phyloP scores from a whole-genome alignment of 2,797 vertebrate species.

The Lateolabrax maculatus region DNA sequence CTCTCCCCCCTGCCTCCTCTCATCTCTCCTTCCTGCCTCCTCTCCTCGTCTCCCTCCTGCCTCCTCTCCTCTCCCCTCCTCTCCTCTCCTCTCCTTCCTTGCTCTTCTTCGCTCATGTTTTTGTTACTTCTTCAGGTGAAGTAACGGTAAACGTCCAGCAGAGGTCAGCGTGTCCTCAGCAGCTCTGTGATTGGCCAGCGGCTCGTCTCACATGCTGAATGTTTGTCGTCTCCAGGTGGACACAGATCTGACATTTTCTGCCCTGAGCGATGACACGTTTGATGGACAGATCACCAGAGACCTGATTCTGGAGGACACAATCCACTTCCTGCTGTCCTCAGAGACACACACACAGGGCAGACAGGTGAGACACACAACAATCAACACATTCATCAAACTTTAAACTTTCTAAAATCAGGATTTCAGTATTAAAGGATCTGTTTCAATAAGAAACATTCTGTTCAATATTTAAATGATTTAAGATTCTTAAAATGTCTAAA shows the following conservation, averaged over 20 bases:
- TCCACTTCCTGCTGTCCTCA: conserved; percentile 86
- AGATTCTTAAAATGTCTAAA: too few species aligned
- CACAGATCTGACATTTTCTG: conserved; percentile 84
- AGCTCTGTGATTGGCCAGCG: background rate
- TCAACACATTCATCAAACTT: too few species aligned
- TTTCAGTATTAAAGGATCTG: too few species aligned
- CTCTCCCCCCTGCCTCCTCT: too few species aligned
- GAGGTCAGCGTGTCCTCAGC: conserved; percentile 55
- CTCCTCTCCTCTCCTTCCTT: background rate
- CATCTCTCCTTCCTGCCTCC: too few species aligned
- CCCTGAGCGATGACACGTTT: conserved; percentile 77
- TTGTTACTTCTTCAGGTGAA: background rate
- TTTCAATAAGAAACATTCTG: too few species aligned
- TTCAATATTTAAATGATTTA: too few species aligned
- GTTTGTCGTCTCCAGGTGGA: conserved; percentile 85
- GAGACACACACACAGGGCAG: conserved; percentile 1
- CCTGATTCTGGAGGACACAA: conserved; percentile 89
- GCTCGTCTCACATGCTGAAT: background rate
- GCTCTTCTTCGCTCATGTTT: background rate
- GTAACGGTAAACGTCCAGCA: conserved; percentile 40
- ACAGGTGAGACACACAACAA: too few species aligned
- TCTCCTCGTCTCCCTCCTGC: too few species aligned
- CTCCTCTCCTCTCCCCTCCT: too few species aligned
- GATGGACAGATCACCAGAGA: conserved; percentile 90
- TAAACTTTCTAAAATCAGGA: background rate